Evolutionary conservation across 1,140 invertebrate species (phyloP).

Genomic region (Zeugodacus cucurbitae): DNA sequence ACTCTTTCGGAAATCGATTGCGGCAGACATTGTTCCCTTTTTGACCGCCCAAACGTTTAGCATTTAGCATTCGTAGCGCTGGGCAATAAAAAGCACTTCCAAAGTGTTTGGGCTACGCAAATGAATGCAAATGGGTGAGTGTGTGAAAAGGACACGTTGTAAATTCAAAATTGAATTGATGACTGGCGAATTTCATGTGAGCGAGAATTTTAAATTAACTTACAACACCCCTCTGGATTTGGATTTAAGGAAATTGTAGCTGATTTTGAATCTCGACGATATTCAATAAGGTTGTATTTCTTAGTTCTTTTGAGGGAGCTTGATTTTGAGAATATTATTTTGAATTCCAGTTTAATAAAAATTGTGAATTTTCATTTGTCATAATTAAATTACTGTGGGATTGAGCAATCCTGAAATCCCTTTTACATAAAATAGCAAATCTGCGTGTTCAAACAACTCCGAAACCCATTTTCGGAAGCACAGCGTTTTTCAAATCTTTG

Average conservation of each 20-base stretch:
- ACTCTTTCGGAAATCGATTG: conserved; percentile 18
- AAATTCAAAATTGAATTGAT: conserved; percentile 7
- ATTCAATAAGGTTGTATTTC: too few relatives aligned
- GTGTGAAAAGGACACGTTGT: not conserved
- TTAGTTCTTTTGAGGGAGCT: too few relatives aligned
- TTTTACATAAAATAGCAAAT: too few relatives aligned
- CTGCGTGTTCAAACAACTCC: too few relatives aligned
- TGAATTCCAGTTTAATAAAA: too few relatives aligned
- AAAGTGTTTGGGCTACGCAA: not conserved
- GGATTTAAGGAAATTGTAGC: too few relatives aligned
- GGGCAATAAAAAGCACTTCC: not conserved
- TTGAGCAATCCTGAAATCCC: too few relatives aligned
- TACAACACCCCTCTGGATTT: not conserved
- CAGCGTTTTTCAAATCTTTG: too few relatives aligned
- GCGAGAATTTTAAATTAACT: not conserved
- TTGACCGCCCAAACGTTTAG: conserved; percentile 25
- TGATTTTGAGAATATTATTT: too few relatives aligned
- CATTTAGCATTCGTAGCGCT: conserved; percentile 22
- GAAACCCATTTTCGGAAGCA: too few relatives aligned
- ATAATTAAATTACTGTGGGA: too few relatives aligned
- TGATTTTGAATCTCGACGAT: not conserved
- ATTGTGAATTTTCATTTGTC: too few relatives aligned
- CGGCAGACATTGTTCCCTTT: not conserved
- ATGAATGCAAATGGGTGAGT: not conserved
- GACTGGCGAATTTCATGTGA: not conserved